phyloP scores from a whole-genome alignment of 2,797 vertebrate genomes.

The Pogonophryne albipinna region DNA sequence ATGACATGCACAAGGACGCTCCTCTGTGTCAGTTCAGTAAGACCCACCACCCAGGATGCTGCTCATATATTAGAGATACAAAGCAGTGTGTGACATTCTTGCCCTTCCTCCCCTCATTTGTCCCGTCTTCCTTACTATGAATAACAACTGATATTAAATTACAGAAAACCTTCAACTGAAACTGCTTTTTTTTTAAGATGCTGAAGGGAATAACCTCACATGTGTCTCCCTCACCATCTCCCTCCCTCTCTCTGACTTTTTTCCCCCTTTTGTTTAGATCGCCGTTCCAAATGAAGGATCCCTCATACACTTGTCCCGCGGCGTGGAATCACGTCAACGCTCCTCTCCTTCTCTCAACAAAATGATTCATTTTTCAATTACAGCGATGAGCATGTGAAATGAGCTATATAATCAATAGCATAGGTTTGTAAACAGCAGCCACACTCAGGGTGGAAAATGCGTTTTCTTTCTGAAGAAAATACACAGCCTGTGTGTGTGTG shows the following conservation, averaged over 20 bases:
- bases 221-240: slow-evolving; percentile 25
- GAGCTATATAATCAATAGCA: slow-evolving; percentile 96
- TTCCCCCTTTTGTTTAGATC: slow-evolving; percentile 56
- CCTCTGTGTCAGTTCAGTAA: slow-evolving; percentile 14
- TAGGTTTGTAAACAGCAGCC: slow-evolving; percentile 91
- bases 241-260: slow-evolving; percentile 1
- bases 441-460: slow-evolving; percentile 84
- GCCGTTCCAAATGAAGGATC: slow-evolving; percentile 74
- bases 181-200: slow-evolving; percentile 48
- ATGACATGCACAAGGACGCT: slow-evolving; percentile 22
- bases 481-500: slow-evolving; percentile 41
- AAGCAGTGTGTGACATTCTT: slow-evolving; percentile 29
- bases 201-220: slow-evolving; percentile 51
- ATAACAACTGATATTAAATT: slow-evolving; percentile 61
- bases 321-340: slow-evolving; percentile 57
- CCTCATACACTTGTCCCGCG: slow-evolving; percentile 70
- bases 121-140: slow-evolving; percentile 16
- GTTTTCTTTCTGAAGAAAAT: slow-evolving; percentile 84
- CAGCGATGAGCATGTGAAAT: slow-evolving; percentile 94
- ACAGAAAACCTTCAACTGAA: slow-evolving; percentile 53
- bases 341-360: slow-evolving; percentile 72
- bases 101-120: slow-evolving; percentile 16
- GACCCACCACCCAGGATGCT: slow-evolving; percentile 11
- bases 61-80: slow-evolving; percentile 29
- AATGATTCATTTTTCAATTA: slow-evolving; percentile 95